Evolutionary conservation across 1,140 invertebrate genomes (phyloP).

Genomic region (Hirudo medicinalis): DNA sequence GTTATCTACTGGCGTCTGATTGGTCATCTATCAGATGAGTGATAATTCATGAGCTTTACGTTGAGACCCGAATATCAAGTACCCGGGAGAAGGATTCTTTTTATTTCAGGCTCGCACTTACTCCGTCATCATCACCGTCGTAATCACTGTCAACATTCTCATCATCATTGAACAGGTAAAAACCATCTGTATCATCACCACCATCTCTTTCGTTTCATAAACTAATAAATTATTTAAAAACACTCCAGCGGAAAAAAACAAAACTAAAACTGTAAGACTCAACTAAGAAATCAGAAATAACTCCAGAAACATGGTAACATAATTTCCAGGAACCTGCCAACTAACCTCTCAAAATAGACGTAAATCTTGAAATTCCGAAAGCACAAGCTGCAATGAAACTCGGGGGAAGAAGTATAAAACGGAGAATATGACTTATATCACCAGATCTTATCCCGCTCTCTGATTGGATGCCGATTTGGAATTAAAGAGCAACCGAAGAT

Average conservation of each 20-base stretch:
- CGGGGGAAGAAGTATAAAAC: neutral
- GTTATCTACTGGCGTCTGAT: slow-evolving; percentile 10
- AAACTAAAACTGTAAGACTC: no score
- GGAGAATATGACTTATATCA: neutral
- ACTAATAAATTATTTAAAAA: no score
- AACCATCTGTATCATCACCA: no score
- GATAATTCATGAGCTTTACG: neutral
- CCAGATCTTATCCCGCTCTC: neutral
- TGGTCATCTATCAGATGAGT: slow-evolving; percentile 4
- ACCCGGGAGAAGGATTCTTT: no score
- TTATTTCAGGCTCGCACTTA: neutral
- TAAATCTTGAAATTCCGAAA: no score
- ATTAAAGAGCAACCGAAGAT: neutral
- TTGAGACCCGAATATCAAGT: no score
- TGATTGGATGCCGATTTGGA: slow-evolving; percentile 7
- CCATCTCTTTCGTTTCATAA: no score
- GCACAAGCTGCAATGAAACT: neutral
- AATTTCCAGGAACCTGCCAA: no score
- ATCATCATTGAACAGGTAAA: neutral
- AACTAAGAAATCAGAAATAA: no score
- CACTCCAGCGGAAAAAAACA: no score
- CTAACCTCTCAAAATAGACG: no score
- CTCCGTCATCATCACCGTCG: slow-evolving; percentile 5
- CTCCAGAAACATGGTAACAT: no score
- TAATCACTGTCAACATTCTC: slow-evolving; percentile 2